Conservation (phyloP, 2,888 invertebrate genomes). For the Ormyrus pomaceus region DNA sequence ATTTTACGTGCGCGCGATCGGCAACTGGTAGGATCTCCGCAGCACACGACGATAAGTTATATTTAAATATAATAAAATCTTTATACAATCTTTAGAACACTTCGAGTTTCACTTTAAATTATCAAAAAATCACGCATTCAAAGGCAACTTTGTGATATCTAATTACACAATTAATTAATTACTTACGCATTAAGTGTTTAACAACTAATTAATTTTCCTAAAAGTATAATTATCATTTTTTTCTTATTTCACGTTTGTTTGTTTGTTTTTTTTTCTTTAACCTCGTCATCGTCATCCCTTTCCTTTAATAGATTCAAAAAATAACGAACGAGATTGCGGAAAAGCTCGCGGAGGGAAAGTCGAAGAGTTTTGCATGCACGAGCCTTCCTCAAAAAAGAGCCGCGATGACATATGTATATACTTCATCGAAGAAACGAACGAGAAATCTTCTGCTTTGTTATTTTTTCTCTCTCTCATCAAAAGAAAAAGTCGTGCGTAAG, state of each 20-base stretch:
- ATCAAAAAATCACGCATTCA: constrained; percentile 58
- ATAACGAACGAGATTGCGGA: constrained; percentile 53
- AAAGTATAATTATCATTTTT: constrained; percentile 56
- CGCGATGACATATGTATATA: neutral
- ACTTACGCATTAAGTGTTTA: constrained; percentile 57
- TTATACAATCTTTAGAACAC: constrained; percentile 58
- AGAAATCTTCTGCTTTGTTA: neutral
- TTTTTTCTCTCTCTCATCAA: neutral
- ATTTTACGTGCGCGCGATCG: constrained; percentile 52
- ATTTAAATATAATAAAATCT: constrained; percentile 58
- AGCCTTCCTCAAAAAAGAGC: constrained; percentile 44
- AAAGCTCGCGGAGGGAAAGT: constrained; percentile 47
- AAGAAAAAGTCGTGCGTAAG: constrained; percentile 34
- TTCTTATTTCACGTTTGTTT: constrained; percentile 9
- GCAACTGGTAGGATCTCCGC: neutral
- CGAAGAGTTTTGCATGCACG: constrained; percentile 28
- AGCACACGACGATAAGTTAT: constrained; percentile 55
- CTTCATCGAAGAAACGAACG: constrained; percentile 20
- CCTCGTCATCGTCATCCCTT: constrained; percentile 7
- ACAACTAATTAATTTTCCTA: constrained; percentile 58
- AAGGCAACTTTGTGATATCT: constrained; percentile 59
- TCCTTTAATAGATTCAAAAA: constrained; percentile 56
- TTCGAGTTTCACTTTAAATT: constrained; percentile 56
- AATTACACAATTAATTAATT: constrained; percentile 58
- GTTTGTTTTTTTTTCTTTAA: neutral